phyloP scores from a whole-genome alignment of 2,888 invertebrate species.

The Cheilosia variabilis region DNA sequence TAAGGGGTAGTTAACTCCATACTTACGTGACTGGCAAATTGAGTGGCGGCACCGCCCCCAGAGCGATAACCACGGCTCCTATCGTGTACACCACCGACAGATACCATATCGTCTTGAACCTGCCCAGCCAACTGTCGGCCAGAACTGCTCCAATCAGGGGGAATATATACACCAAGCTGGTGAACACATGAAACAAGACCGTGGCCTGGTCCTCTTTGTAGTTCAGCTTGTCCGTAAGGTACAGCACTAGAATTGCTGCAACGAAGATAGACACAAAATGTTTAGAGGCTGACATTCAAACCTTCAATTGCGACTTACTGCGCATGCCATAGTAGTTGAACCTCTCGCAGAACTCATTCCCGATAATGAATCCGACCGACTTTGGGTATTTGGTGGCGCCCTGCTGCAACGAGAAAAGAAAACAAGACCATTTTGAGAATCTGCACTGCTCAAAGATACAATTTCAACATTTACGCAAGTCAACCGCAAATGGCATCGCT shows the following conservation, averaged over 20 bases:
- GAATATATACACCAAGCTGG: constrained; percentile 89
- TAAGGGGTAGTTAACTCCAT: too few relatives aligned
- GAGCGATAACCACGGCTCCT: constrained; percentile 91
- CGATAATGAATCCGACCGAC: constrained; percentile 95
- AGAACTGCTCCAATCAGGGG: constrained; percentile 93
- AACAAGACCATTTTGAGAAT: not conserved
- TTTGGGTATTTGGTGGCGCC: constrained; percentile 89
- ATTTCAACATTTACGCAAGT: not conserved
- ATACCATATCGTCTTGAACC: constrained; percentile 93
- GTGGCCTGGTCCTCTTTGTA: constrained; percentile 91
- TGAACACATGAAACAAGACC: constrained; percentile 94
- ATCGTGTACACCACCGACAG: constrained; percentile 93
- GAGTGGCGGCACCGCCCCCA: constrained; percentile 87
- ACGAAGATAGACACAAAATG: constrained; percentile 73
- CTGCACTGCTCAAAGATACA: not conserved
- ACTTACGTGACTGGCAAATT: constrained; percentile 85
- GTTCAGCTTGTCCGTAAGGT: constrained; percentile 91
- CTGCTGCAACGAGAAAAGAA: constrained; percentile 61
- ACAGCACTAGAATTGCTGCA: constrained; percentile 96
- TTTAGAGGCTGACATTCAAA: constrained; percentile 17
- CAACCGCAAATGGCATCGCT: constrained; percentile 3
- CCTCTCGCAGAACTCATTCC: constrained; percentile 99
- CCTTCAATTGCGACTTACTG: constrained; percentile 87
- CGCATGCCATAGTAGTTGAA: constrained; percentile 99
- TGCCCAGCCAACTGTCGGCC: constrained; percentile 96